Base-by-base conservation (phyloP, 2,113 vertebrate species). In the Corythoichthys intestinalis region DNA sequence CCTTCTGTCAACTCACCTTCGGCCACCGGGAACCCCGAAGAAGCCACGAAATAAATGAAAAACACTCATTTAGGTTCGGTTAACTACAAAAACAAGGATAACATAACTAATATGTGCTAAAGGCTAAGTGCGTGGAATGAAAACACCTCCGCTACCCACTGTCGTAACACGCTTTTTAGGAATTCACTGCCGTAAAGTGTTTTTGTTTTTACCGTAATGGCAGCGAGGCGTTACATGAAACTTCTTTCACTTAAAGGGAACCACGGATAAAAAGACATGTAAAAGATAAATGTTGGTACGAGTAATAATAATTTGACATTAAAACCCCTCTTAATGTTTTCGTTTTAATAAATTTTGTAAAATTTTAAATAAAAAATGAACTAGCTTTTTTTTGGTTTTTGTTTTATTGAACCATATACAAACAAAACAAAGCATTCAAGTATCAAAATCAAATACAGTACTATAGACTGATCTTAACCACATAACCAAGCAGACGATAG, bases 41-140 rank as follows among this genome's bases (percentile, higher is more conserved):
- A 92, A 91, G 0, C 91, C 91, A 10, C 91, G 91, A 65, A 93
- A 92, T n/a, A 92, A 82, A 46, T 93, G 91, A 72, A 92, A 92
- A 10, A 92, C 76, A 53, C 86, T 93, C 92, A 93, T 93, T 87
- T 89, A 78, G 8, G 0, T 9, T 0, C 3, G 38, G 11, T 1
- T 56, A 17, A 62, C 34, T 9, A 5, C n/a, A 41, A 15, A 41
- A 7, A 4, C 5, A 2, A 17, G 7, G 44, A 34, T 4, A 28
- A 6, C 41, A 63, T 28, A 47, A 28, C n/a, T 28, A 46, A 10
- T n/a, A 41, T 1, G 15, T 12, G 10, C 28, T 47, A 17, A 12
- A 5, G 5, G 61, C 3, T 10, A n/a, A n/a, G 38, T n/a, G 14
- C 4, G 57, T 6, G 1, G 35, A 35, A 14, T 38, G 41, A 7